Percentiles rank a stretch among this genome's conserved stretches.
These are phyloP conservation scores for Polydrusus tereticollis DNA, from an alignment of 2,888 invertebrate genomes.

Conservation along the genomic window DNA sequence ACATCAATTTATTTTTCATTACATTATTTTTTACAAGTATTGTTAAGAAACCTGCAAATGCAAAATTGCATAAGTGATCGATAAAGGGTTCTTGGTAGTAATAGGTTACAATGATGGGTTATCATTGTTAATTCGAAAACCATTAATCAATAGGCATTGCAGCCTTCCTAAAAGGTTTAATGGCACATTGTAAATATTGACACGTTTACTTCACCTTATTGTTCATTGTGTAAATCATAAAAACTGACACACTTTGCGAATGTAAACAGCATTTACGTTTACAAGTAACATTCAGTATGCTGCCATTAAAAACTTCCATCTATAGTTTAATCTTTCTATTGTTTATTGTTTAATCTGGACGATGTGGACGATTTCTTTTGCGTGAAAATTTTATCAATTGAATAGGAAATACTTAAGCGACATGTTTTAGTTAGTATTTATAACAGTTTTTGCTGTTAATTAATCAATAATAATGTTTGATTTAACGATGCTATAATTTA, in stretches of 20 bases:
- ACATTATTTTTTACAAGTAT: not conserved
- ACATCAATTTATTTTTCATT: no score
- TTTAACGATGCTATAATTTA: not conserved
- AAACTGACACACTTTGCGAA: slow-evolving; percentile 43
- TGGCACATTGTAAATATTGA: slow-evolving; percentile 44
- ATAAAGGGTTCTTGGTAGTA: not conserved
- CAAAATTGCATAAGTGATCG: not conserved
- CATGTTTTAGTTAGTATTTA: not conserved
- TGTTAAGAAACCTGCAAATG: not conserved
- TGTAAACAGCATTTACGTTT: slow-evolving; percentile 42
- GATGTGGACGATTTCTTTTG: slow-evolving; percentile 14
- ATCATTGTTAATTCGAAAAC: slow-evolving; percentile 15
- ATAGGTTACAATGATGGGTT: not conserved
- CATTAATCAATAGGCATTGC: slow-evolving; percentile 19
- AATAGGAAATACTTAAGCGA: not conserved
- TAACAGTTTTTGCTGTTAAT: not conserved
- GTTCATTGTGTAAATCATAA: slow-evolving; percentile 42
- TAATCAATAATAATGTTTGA: not conserved
- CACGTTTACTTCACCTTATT: slow-evolving; percentile 37
- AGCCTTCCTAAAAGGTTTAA: slow-evolving; percentile 20
- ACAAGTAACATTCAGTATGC: slow-evolving; percentile 28
- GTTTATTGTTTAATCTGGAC: slow-evolving; percentile 40
- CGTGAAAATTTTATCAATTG: slow-evolving; percentile 19
- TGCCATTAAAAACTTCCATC: slow-evolving; percentile 29
- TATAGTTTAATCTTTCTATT: slow-evolving; percentile 39